These are phyloP conservation scores for Crotophaga sulcirostris DNA, from an alignment of 2,113 vertebrate species.

Conservation along the genomic window DNA sequence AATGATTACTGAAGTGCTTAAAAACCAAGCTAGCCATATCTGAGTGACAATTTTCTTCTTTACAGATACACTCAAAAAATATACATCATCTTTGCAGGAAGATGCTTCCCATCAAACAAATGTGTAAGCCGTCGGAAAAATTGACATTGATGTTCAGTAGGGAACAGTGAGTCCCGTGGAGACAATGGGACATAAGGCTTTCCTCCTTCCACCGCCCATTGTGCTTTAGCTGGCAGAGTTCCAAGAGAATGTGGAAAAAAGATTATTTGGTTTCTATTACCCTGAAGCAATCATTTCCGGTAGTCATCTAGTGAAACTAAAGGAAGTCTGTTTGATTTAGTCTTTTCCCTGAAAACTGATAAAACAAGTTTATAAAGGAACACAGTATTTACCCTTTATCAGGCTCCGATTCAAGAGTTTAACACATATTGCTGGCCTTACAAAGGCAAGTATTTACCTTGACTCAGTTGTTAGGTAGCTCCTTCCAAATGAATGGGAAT, in stretches of 20 bases:
- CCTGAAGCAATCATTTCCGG: background rate
- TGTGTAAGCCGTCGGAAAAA: background rate
- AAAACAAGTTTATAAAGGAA: background rate
- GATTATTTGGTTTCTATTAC: background rate
- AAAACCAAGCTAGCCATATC: background rate
- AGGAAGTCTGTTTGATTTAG: background rate
- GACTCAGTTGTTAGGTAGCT: background rate
- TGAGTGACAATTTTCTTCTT: background rate
- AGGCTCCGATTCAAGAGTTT: background rate
- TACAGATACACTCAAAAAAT: background rate
- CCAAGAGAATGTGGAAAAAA: slow-evolving; percentile 7
- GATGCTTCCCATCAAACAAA: background rate
- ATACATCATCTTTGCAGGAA: background rate
- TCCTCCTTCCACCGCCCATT: background rate
- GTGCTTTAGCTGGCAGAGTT: slow-evolving; percentile 14
- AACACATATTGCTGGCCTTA: background rate
- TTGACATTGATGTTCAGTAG: background rate
- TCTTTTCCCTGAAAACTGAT: background rate
- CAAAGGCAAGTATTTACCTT: background rate
- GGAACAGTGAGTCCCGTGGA: background rate
- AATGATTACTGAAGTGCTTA: background rate
- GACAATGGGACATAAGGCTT: background rate
- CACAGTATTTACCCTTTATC: background rate
- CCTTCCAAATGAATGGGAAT: background rate
- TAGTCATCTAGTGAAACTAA: background rate